phyloP scores from a whole-genome alignment of 2,888 invertebrate species.

The Acanthococcus lagerstroemiae region DNA sequence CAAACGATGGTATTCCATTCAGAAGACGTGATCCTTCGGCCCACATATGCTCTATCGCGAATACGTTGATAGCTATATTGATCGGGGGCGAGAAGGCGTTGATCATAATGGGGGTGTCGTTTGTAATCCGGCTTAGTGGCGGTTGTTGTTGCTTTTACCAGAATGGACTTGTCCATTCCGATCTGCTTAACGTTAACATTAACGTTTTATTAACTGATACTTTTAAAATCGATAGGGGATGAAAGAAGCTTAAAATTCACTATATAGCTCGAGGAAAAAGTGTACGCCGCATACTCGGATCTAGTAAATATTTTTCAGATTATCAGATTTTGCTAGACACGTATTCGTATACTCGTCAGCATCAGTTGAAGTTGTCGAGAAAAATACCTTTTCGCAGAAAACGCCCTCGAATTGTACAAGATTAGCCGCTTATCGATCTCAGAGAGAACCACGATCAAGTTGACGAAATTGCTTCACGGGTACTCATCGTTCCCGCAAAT shows the following conservation, averaged over 20 bases:
- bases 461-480: too few relatives aligned
- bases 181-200: constrained; percentile 25
- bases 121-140: constrained; percentile 25
- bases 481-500: too few relatives aligned
- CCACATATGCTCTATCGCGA: constrained; percentile 2
- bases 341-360: too few relatives aligned
- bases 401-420: too few relatives aligned
- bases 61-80: constrained; percentile 23
- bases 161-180: constrained; percentile 27
- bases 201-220: constrained; percentile 30
- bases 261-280: not conserved
- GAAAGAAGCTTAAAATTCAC: not conserved
- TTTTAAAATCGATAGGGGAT: constrained; percentile 19
- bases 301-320: not conserved
- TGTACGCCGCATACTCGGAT: not conserved
- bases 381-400: too few relatives aligned
- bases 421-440: too few relatives aligned
- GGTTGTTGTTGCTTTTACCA: constrained; percentile 30
- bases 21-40: not conserved
- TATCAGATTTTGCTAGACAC: not conserved
- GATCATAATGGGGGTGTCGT: constrained; percentile 30
- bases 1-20: constrained; percentile 23
- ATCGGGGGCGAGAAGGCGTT: constrained; percentile 19
- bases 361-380: too few relatives aligned
- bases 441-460: too few relatives aligned